phyloP scores from a whole-genome alignment of 2,797 vertebrate genomes.

The Pygocentrus nattereri region DNA sequence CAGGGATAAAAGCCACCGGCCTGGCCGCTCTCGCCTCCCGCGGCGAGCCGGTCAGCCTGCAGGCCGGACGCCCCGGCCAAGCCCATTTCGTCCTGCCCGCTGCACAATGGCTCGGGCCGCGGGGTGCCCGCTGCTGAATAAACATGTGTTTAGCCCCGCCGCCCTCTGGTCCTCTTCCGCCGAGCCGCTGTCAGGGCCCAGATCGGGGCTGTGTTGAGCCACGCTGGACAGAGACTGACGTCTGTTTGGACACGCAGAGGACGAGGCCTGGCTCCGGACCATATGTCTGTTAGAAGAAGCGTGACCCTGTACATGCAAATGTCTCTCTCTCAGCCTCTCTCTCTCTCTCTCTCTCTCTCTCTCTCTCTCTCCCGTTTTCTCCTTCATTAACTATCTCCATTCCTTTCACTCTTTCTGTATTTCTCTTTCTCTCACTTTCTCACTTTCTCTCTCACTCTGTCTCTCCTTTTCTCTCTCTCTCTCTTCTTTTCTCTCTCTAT shows the following conservation, averaged over 20 bases:
- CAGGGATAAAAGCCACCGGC: slow-evolving; percentile 52
- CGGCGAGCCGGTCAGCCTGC: slow-evolving; percentile 49
- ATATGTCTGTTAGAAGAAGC: slow-evolving; percentile 50
- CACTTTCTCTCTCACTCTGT: not conserved
- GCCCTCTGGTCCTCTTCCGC: slow-evolving; percentile 42
- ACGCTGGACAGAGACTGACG: slow-evolving; percentile 34
- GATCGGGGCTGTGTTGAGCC: slow-evolving; percentile 15
- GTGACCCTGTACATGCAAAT: not conserved
- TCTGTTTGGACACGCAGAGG: slow-evolving; percentile 41
- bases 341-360: not conserved
- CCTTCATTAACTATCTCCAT: not conserved
- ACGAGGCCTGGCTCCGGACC: slow-evolving; percentile 40
- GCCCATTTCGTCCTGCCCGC: slow-evolving; percentile 52
- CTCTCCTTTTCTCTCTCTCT: not conserved
- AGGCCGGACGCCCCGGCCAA: slow-evolving; percentile 38
- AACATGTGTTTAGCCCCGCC: slow-evolving; percentile 54
- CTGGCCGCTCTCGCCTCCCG: slow-evolving; percentile 48
- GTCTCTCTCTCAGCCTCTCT: not conserved
- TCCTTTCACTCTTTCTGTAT: not conserved
- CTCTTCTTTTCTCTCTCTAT: not conserved
- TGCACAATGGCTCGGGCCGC: slow-evolving; percentile 52
- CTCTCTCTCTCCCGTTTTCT: not conserved
- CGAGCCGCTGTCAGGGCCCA: slow-evolving; percentile 41
- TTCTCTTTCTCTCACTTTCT: not conserved
- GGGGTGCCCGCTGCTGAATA: slow-evolving; percentile 54